A percentile compares a stretch with the other conserved stretches of the same genome.
Evolutionary conservation across 2,888 invertebrate species (phyloP).

Genomic region (Drosophila acutilabella): DNA sequence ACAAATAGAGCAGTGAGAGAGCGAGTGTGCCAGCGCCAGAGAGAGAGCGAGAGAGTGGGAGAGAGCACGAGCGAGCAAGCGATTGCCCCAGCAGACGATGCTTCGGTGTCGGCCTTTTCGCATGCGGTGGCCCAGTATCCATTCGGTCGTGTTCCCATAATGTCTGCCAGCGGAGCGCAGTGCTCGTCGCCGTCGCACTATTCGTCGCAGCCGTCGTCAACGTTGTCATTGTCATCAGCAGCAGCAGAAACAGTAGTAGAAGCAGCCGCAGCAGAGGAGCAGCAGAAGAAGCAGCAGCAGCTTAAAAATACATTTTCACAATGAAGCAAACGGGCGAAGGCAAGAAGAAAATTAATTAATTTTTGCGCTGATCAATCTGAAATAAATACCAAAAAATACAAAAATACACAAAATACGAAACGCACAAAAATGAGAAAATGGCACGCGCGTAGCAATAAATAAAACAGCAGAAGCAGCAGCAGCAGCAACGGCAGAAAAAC

Average conservation of each 20-base stretch:
- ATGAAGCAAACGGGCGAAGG: constrained; percentile 76
- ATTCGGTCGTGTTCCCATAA: constrained; percentile 84
- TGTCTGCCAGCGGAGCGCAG: constrained; percentile 81
- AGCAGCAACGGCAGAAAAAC: constrained; percentile 13
- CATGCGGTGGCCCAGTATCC: constrained; percentile 84
- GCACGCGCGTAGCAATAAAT: constrained; percentile 73
- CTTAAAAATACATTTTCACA: constrained; percentile 81
- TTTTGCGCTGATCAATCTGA: constrained; percentile 52
- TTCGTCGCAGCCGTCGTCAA: constrained; percentile 77
- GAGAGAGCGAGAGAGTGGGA: constrained; percentile 5
- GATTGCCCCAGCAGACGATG: constrained; percentile 54
- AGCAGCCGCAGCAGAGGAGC: constrained; percentile 38
- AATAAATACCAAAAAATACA: constrained; percentile 52
- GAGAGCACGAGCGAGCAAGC: constrained; percentile 8
- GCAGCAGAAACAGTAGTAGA: constrained; percentile 39
- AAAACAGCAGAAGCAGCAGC: constrained; percentile 38
- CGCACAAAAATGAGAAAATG: constrained; percentile 53
- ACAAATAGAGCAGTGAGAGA: constrained; percentile 45
- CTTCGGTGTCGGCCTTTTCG: constrained; percentile 57
- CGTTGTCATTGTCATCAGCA: constrained; percentile 75
- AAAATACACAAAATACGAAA: constrained; percentile 37
- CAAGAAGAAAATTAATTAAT: constrained; percentile 60
- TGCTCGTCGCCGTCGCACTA: constrained; percentile 61
- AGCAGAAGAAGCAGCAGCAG: constrained; percentile 63
- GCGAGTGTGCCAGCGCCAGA: neutral